Conservation (phyloP, 2,888 invertebrate species). For the Cryptocephalus moraei region DNA sequence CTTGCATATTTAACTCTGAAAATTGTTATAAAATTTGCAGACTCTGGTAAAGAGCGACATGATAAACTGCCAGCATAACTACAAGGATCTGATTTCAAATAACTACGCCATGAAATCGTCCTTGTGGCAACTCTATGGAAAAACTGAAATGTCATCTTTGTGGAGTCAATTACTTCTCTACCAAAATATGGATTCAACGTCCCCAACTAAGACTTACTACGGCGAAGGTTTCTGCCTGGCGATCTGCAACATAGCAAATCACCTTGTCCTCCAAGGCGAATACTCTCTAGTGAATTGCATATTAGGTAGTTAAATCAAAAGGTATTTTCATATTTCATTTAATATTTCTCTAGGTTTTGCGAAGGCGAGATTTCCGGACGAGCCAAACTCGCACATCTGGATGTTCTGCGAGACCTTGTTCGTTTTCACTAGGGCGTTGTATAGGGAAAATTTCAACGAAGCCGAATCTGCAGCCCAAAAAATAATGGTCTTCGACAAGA, state of each 20-base stretch:
- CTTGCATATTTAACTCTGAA: not conserved
- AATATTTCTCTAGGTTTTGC: conserved; percentile 42
- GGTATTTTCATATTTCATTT: too few species aligned
- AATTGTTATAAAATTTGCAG: conserved; percentile 20
- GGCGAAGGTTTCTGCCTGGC: conserved; percentile 62
- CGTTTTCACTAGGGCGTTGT: conserved; percentile 30
- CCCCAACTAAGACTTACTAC: conserved; percentile 37
- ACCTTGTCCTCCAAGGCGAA: conserved; percentile 45
- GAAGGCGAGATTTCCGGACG: conserved; percentile 50
- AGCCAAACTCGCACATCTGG: conserved; percentile 54
- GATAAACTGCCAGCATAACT: conserved; percentile 74
- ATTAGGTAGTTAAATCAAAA: too few species aligned
- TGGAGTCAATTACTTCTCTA: conserved; percentile 70
- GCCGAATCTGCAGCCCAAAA: conserved; percentile 60
- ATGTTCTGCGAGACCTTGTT: conserved; percentile 54
- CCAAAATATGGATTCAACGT: conserved; percentile 55
- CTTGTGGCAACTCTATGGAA: conserved; percentile 82
- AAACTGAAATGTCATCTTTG: conserved; percentile 72
- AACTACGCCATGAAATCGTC: conserved; percentile 75
- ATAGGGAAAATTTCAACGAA: conserved; percentile 55
- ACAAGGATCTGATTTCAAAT: conserved; percentile 70
- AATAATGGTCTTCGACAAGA: conserved; percentile 54
- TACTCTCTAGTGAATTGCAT: conserved; percentile 43
- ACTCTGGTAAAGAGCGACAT: conserved; percentile 75
- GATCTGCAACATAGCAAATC: conserved; percentile 54